Percentiles rank a stretch among this genome's conserved stretches.
phyloP scores from a whole-genome alignment of 1,140 invertebrate species.

The Tachypleus tridentatus region DNA sequence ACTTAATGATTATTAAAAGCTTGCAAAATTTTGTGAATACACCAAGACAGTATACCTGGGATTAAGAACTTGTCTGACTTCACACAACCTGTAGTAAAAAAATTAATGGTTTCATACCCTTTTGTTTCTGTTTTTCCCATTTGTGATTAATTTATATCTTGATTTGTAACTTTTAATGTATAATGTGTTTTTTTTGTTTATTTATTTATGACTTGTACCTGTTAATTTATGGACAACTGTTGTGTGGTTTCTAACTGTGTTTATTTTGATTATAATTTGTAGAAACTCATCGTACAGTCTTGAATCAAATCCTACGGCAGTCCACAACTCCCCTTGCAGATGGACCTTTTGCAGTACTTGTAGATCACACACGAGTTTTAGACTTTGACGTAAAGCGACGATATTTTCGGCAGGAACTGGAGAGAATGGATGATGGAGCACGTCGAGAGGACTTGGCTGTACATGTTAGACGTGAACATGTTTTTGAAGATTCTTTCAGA shows the following conservation, averaged over 20 bases:
- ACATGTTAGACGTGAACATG: slow-evolving; percentile 69
- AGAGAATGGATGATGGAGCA: slow-evolving; percentile 62
- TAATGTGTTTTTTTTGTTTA: neutral
- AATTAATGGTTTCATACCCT: no score
- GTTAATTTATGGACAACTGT: neutral
- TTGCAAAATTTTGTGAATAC: no score
- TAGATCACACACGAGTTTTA: slow-evolving; percentile 75
- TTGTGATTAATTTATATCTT: no score
- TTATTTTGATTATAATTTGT: slow-evolving; percentile 22
- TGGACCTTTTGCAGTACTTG: slow-evolving; percentile 77
- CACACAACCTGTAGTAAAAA: no score
- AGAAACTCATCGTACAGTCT: slow-evolving; percentile 78
- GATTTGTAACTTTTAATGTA: no score
- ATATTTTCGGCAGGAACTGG: slow-evolving; percentile 78
- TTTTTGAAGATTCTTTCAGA: slow-evolving; percentile 86
- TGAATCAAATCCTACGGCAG: slow-evolving; percentile 84
- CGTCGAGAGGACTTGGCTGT: slow-evolving; percentile 81
- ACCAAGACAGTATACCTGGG: no score
- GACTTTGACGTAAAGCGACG: slow-evolving; percentile 88
- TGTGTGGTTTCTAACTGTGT: slow-evolving; percentile 1
- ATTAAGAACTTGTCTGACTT: no score
- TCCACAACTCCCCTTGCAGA: slow-evolving; percentile 71
- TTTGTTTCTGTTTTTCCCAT: no score
- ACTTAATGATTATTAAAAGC: no score
- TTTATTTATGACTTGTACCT: neutral